phyloP scores from a whole-genome alignment of 2,113 vertebrate genomes.

The Strix aluco region DNA sequence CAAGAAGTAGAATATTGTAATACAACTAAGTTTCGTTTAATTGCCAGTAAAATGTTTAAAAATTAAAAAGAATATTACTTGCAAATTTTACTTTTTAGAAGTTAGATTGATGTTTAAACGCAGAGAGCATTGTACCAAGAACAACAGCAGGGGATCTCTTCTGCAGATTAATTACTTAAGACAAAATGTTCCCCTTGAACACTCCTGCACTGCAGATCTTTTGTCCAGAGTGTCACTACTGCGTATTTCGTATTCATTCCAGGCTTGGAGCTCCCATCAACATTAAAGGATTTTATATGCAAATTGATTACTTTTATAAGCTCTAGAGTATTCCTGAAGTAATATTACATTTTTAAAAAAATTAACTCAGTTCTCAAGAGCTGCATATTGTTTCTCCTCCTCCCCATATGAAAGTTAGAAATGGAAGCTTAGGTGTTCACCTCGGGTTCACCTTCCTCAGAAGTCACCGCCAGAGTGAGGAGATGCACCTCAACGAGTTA shows the following conservation, averaged over 20 bases:
- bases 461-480: not conserved
- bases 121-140: slow-evolving; percentile 53
- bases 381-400: slow-evolving; percentile 38
- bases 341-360: slow-evolving; percentile 2
- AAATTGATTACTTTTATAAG: slow-evolving; percentile 67
- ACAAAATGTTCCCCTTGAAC: slow-evolving; percentile 66
- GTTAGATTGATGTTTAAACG: slow-evolving; percentile 63
- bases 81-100: slow-evolving; percentile 62
- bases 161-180: slow-evolving; percentile 72
- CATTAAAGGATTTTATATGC: slow-evolving; percentile 62
- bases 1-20: slow-evolving; percentile 20
- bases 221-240: slow-evolving; percentile 64
- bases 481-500: not conserved
- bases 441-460: slow-evolving; percentile 36
- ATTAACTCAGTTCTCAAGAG: slow-evolving; percentile 56
- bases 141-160: slow-evolving; percentile 62
- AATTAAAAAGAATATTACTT: slow-evolving; percentile 50
- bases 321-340: slow-evolving; percentile 55
- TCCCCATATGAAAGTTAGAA: not conserved
- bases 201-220: slow-evolving; percentile 70
- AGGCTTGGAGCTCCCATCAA: slow-evolving; percentile 49
- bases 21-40: slow-evolving; percentile 47
- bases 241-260: slow-evolving; percentile 56
- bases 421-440: slow-evolving; percentile 28
- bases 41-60: slow-evolving; percentile 38